Conservation (phyloP, 2,888 invertebrate genomes). For the Eilema sororculum region DNA sequence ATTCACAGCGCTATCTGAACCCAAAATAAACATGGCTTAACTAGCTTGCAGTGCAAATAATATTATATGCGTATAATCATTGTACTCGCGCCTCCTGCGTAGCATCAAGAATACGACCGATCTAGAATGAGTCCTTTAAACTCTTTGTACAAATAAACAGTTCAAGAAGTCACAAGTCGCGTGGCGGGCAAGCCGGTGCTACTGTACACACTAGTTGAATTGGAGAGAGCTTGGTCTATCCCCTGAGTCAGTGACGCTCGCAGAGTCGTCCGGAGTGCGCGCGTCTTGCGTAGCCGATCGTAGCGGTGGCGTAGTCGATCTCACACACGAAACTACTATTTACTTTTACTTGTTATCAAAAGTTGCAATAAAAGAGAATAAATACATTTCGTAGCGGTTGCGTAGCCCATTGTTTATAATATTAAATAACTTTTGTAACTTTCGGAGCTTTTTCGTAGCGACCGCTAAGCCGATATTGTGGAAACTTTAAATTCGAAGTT, state of each 20-base stretch:
- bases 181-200: background rate
- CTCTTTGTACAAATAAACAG: background rate
- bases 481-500: background rate
- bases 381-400: background rate
- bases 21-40: too few species aligned
- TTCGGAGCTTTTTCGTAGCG: background rate
- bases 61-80: too few species aligned
- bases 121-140: too few species aligned
- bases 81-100: too few species aligned
- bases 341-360: background rate
- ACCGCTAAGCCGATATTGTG: background rate
- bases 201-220: background rate
- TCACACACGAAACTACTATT: constrained; percentile 7
- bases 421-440: background rate
- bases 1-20: too few species aligned
- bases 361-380: background rate
- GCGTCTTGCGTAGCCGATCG: constrained; percentile 38
- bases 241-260: constrained; percentile 28
- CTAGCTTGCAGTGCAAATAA: too few species aligned
- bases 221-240: background rate
- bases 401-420: background rate
- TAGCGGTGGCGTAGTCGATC: constrained; percentile 39
- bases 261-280: constrained; percentile 52
- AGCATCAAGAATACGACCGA: too few species aligned
- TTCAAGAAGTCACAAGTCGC: background rate